Conservation (phyloP, 1,140 invertebrate genomes). For the Sinonovacula constricta region DNA sequence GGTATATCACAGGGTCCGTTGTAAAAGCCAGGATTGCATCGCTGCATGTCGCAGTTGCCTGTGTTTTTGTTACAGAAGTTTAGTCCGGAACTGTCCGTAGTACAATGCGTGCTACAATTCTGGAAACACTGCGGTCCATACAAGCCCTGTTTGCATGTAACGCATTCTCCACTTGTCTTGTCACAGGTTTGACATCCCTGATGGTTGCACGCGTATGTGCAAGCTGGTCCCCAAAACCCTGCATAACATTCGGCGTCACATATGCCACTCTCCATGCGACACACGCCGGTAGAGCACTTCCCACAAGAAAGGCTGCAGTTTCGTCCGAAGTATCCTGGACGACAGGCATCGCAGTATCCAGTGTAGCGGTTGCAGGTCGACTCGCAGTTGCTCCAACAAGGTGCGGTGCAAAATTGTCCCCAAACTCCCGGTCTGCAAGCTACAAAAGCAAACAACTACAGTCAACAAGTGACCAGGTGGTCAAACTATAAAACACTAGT, state of each 20-base stretch:
- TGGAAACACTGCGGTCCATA: conserved; percentile 5
- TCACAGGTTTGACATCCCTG: conserved; percentile 23
- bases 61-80: conserved; percentile 8
- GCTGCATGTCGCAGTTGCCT: background rate
- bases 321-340: conserved; percentile 1
- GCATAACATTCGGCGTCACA: conserved; percentile 12
- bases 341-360: conserved; percentile 13
- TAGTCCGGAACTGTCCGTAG: background rate
- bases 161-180: conserved; percentile 10
- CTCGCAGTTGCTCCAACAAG: background rate
- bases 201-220: conserved; percentile 18
- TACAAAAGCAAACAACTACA: no score
- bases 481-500: no score
- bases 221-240: conserved; percentile 17
- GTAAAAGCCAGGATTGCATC: conserved; percentile 25
- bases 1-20: background rate
- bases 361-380: background rate
- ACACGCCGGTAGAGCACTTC: conserved; percentile 2
- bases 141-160: conserved; percentile 14
- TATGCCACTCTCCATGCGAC: conserved; percentile 2
- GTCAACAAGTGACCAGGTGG: no score
- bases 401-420: background rate
- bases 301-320: conserved; percentile 23
- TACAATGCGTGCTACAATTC: conserved; percentile 23
- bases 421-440: no score